Percentiles rank a stretch among this genome's conserved stretches.
Evolutionary conservation across 2,797 vertebrate species (phyloP).

Genomic region (Sphenodon punctatus): DNA sequence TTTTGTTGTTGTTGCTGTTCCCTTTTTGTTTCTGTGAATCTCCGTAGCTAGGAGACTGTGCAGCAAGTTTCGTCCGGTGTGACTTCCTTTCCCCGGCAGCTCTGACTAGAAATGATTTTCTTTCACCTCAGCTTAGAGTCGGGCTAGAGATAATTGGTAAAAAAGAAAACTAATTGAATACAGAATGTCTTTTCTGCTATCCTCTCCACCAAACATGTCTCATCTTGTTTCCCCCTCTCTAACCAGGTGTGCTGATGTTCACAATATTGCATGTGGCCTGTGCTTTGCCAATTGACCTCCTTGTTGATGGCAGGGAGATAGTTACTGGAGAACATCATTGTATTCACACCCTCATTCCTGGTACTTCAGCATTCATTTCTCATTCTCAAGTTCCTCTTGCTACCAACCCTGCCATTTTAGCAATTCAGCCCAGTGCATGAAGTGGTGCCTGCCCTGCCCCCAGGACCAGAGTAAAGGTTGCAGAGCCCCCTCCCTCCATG

Average conservation of each 20-base stretch:
- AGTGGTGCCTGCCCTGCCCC: too few relatives aligned
- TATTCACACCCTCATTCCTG: background rate
- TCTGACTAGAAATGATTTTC: background rate
- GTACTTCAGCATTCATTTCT: background rate
- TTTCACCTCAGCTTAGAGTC: background rate
- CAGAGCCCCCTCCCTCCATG: too few relatives aligned
- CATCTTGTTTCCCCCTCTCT: background rate
- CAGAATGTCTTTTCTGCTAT: background rate
- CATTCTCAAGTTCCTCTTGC: background rate
- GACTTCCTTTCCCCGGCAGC: background rate
- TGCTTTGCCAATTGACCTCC: background rate
- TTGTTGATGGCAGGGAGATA: background rate
- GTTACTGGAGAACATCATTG: background rate
- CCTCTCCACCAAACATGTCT: background rate
- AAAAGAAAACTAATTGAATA: background rate
- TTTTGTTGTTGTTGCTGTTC: background rate
- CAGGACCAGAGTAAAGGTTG: too few relatives aligned
- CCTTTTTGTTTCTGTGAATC: background rate
- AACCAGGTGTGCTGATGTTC: background rate
- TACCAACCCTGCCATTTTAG: background rate
- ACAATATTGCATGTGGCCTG: background rate
- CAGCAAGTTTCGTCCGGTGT: background rate
- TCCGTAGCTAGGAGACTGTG: background rate
- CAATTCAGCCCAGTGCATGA: background rate
- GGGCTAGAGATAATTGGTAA: background rate